Percentiles rank a stretch among this genome's conserved stretches.
phyloP scores from a whole-genome alignment of 2,797 vertebrate genomes.

The Labeo calbasu region DNA sequence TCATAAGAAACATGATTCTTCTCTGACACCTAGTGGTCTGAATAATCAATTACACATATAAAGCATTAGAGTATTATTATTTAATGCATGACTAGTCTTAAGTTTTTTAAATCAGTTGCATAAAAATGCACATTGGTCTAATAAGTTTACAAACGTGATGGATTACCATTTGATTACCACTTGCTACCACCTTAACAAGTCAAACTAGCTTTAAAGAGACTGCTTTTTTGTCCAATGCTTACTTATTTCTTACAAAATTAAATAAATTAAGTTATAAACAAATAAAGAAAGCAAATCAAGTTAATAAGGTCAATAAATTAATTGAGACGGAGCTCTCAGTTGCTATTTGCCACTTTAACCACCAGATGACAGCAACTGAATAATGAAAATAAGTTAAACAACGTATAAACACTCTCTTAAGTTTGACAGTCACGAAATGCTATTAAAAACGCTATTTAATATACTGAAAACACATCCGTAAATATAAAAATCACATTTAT shows the following conservation, averaged over 20 bases:
- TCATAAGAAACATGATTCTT: background rate
- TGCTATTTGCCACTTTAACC: slow-evolving; percentile 24
- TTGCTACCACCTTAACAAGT: too few species aligned
- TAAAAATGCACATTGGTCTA: too few species aligned
- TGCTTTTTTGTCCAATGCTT: too few species aligned
- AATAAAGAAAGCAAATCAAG: too few species aligned
- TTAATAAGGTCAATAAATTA: too few species aligned
- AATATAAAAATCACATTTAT: background rate
- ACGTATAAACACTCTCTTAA: background rate
- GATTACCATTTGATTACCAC: too few species aligned
- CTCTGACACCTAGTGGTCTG: slow-evolving; percentile 51
- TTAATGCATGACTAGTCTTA: too few species aligned
- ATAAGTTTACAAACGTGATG: too few species aligned
- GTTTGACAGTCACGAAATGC: background rate
- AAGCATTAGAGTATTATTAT: background rate
- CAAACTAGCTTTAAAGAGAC: too few species aligned
- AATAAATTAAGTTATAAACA: background rate
- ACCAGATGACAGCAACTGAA: slow-evolving; percentile 54
- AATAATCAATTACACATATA: background rate
- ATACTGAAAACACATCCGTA: background rate
- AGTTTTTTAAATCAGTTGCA: too few species aligned
- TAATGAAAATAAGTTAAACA: slow-evolving; percentile 5
- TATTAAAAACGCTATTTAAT: background rate
- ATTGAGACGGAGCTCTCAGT: background rate
- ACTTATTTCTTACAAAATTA: background rate